These are phyloP conservation scores for Elephas maximus DNA, from an alignment of 2,113 vertebrate species.

Conservation along the genomic window DNA sequence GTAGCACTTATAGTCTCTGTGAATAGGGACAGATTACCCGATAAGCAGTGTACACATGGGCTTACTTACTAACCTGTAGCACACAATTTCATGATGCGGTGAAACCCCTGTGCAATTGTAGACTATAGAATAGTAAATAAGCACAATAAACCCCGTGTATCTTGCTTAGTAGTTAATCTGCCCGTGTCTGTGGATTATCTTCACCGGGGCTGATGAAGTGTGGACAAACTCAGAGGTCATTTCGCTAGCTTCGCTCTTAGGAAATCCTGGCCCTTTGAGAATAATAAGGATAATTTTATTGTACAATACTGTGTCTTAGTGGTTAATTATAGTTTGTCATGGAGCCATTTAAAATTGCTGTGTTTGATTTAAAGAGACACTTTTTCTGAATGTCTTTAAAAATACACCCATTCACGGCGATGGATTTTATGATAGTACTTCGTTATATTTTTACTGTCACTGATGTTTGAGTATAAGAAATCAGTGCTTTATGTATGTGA, in stretches of 20 bases:
- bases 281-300: constrained; percentile 52
- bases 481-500: neutral
- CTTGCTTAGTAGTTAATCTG: no score
- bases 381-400: constrained; percentile 51
- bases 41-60: no score
- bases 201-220: neutral
- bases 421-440: constrained; percentile 60
- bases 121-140: no score
- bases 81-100: no score
- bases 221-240: neutral
- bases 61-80: no score
- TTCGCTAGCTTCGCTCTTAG: neutral
- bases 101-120: no score
- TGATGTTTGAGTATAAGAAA: neutral
- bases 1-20: neutral
- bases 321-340: constrained; percentile 66
- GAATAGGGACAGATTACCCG: no score
- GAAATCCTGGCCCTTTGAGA: neutral
- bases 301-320: constrained; percentile 29
- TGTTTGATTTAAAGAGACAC: constrained; percentile 67
- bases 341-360: constrained; percentile 39
- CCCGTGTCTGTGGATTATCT: neutral
- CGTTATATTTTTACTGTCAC: constrained; percentile 54
- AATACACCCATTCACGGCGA: neutral
- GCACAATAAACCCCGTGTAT: no score